Evolutionary conservation across 2,113 vertebrate species (phyloP).

Genomic region (Ceyx cyanopectus): DNA sequence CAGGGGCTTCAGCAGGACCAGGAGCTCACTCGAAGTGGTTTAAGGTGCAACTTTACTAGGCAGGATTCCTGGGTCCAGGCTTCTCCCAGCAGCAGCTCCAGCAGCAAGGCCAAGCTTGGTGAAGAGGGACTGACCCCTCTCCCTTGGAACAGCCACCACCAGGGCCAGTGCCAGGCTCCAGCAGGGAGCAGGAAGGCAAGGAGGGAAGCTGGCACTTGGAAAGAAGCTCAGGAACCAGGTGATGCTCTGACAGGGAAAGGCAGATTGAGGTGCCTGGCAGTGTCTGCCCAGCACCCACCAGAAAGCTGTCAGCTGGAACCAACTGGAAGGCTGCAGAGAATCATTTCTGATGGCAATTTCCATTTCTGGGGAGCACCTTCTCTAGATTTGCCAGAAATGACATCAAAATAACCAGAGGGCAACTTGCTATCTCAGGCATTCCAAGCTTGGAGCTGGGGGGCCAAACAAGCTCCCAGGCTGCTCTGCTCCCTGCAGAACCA

Average conservation of each 20-base stretch:
- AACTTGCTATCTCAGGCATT: not conserved
- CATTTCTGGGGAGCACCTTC: not conserved
- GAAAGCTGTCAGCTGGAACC: not conserved
- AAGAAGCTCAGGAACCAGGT: not conserved
- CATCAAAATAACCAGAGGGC: not conserved
- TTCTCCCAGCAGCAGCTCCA: not conserved
- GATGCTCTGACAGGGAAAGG: not conserved
- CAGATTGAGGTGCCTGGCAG: not conserved
- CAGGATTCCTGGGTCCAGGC: not conserved
- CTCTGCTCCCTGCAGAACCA: not conserved
- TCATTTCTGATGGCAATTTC: not conserved
- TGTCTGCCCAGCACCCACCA: not conserved
- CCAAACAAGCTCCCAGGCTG: not conserved
- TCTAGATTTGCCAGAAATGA: not conserved
- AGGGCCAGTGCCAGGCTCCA: not conserved
- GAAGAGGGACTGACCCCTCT: rapidly evolving
- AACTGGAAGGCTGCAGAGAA: not conserved
- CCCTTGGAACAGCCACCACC: not conserved
- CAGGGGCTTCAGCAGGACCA: not conserved
- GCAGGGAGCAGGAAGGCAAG: not conserved
- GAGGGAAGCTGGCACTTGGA: not conserved
- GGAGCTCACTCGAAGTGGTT: not conserved
- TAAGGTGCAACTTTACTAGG: not conserved
- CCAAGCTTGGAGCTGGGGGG: not conserved
- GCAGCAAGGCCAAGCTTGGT: rapidly evolving